Percentiles rank a stretch among this genome's conserved stretches.
These are phyloP conservation scores for Artibeus jamaicensis DNA, from an alignment of 2,797 vertebrate species.

Conservation along the genomic window DNA sequence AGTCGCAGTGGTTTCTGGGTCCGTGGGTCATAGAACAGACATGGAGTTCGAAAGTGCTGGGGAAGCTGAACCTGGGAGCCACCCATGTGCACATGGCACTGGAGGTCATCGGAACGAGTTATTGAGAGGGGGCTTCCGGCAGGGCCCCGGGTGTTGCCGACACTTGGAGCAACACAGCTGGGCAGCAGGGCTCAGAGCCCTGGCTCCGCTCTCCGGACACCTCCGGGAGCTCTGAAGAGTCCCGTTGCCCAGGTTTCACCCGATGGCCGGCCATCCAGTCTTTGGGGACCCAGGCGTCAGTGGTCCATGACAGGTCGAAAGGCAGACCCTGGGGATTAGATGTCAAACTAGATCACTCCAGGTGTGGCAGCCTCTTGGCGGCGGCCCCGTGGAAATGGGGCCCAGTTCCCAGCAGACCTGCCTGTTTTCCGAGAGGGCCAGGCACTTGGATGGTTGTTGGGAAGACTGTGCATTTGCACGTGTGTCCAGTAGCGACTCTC, in stretches of 20 bases:
- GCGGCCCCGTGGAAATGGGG: neutral
- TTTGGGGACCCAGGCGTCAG: neutral
- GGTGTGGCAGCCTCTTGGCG: too few relatives aligned
- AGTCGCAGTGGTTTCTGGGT: neutral
- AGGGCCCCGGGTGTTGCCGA: neutral
- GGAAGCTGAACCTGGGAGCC: neutral
- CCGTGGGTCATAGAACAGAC: too few relatives aligned
- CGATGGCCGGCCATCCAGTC: neutral
- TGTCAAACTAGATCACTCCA: neutral
- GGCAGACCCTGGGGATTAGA: neutral
- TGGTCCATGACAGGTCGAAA: accelerated
- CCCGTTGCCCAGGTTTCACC: neutral
- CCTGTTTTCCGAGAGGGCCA: neutral
- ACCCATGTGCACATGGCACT: too few relatives aligned
- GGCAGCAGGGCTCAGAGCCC: neutral
- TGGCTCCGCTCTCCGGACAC: accelerated
- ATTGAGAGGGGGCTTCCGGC: too few relatives aligned
- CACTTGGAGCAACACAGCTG: neutral
- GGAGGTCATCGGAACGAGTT: neutral
- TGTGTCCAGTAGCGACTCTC: neutral
- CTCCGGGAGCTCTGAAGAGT: neutral
- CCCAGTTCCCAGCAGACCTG: too few relatives aligned
- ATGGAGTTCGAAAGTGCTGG: neutral
- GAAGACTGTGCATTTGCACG: neutral
- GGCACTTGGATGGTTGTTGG: neutral